These are phyloP conservation scores for Tarsius wallacei DNA, from an alignment of 2,797 vertebrate genomes.

Conservation along the genomic window DNA sequence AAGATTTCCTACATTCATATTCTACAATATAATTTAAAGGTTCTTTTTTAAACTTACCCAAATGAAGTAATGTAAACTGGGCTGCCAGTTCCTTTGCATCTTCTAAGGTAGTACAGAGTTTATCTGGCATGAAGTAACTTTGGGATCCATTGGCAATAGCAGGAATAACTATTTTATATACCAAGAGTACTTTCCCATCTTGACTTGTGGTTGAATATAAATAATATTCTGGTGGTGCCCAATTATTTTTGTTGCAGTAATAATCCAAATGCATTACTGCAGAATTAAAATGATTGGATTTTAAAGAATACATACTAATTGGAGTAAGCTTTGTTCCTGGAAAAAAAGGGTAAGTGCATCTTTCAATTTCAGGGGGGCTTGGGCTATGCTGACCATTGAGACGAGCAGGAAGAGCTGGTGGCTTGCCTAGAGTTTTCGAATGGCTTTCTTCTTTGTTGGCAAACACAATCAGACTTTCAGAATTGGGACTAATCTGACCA, in stretches of 20 bases:
- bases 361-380: constrained; percentile 90
- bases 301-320: constrained; percentile 94
- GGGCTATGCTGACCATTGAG: constrained; percentile 91
- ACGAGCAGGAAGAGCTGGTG: constrained; percentile 87
- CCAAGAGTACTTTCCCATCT: constrained; percentile 92
- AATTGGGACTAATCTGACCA: constrained; percentile 88
- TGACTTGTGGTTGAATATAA: constrained; percentile 94
- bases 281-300: constrained; percentile 94
- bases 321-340: constrained; percentile 94
- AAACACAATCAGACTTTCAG: constrained; percentile 90
- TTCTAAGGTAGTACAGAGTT: constrained; percentile 94
- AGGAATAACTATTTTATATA: constrained; percentile 94
- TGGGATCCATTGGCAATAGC: constrained; percentile 90
- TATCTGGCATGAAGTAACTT: constrained; percentile 95
- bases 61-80: constrained; percentile 93
- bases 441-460: constrained; percentile 91
- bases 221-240: constrained; percentile 95
- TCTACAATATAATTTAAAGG: constrained; percentile 53
- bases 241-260: constrained; percentile 95
- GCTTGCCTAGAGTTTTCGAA: constrained; percentile 88
- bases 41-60: constrained; percentile 91
- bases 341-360: constrained; percentile 92
- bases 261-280: constrained; percentile 96
- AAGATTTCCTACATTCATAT: constrained; percentile 53
- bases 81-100: constrained; percentile 97